Base-by-base conservation (phyloP, 2,888 invertebrate genomes). In the Tipula vernalis region DNA sequence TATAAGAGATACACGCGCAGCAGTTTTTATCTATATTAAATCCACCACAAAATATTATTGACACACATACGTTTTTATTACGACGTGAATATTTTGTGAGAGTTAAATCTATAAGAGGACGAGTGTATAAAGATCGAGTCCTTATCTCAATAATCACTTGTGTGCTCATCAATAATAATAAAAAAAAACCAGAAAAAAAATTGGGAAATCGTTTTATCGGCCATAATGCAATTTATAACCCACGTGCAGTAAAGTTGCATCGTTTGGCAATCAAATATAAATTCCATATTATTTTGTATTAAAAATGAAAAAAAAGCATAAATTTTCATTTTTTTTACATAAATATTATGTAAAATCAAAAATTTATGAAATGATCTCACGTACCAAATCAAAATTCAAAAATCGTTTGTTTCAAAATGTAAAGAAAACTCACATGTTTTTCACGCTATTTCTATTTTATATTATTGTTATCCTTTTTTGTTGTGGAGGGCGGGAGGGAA, bases 341-440 rank as follows among this genome's bases (percentile, higher is more conserved):
- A 71, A 3, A 71, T 71, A 15, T 39, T 71, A 71, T 71, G 28
- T 71, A 15, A 41, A 47, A 10, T 71, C 71, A 71, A 71, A 71
- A 71, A 71, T 71, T 18, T 71, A 71, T 71, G 71, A 71, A 84
- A 84, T 84, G 41, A 41, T 36, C 84, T 84, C 84, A 84, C 84
- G 84, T 84, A 84, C 84, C 36, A 84, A 84, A 84, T 84, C 84
- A 84, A 84, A 84, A 84, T 84, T 84, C 84, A 39, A 84, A 39
- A 39, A 39, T 39, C 41, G 84, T 84, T 84, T 84, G 36, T 84
- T 39, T 84, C 3, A 28, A 71, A 28, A 71, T 71, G 3, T 28
- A 71, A 71, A 28, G 28, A 28, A 71, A 71, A 71, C 71, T 71
- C 71, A 71, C 71, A 71, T 71, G 71, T 71, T 71, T 71, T 71